Percentiles rank a stretch among this genome's conserved stretches.
These are phyloP conservation scores for Drosophila rubida DNA, from an alignment of 2,888 invertebrate genomes.

Conservation along the genomic window DNA sequence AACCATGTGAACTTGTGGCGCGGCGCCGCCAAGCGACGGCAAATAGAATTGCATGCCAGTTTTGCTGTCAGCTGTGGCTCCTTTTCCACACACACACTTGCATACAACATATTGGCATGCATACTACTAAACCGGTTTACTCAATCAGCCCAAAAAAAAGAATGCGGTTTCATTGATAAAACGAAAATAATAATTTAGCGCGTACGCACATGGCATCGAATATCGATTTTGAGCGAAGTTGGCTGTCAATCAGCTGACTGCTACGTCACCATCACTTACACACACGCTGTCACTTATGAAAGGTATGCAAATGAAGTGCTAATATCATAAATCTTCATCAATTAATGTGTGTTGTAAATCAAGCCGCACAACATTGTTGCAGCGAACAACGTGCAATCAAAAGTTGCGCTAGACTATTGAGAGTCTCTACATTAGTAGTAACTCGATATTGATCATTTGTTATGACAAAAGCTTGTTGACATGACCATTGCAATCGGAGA, in stretches of 20 bases:
- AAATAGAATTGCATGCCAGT: slow-evolving; percentile 67
- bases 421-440: slow-evolving; percentile 15
- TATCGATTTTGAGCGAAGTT: slow-evolving; percentile 38
- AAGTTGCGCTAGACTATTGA: slow-evolving; percentile 16
- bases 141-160: slow-evolving; percentile 37
- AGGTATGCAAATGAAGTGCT: slow-evolving; percentile 1
- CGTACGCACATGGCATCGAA: slow-evolving; percentile 39
- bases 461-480: neutral
- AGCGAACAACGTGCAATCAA: neutral
- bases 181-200: slow-evolving; percentile 35
- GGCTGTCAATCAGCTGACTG: slow-evolving; percentile 44
- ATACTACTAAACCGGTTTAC: slow-evolving; percentile 40
- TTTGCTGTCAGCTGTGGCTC: slow-evolving; percentile 4
- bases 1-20: slow-evolving; percentile 79
- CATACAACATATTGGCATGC: neutral
- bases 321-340: neutral
- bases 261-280: slow-evolving; percentile 20
- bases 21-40: slow-evolving; percentile 53
- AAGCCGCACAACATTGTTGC: neutral
- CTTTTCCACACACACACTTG: slow-evolving; percentile 11
- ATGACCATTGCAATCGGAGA: slow-evolving; percentile 22
- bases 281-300: neutral
- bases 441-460: slow-evolving; percentile 22
- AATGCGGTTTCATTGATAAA: slow-evolving; percentile 68
- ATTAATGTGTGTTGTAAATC: neutral